Conservation (phyloP, 1,140 invertebrate genomes). For the Dryas iulia region DNA sequence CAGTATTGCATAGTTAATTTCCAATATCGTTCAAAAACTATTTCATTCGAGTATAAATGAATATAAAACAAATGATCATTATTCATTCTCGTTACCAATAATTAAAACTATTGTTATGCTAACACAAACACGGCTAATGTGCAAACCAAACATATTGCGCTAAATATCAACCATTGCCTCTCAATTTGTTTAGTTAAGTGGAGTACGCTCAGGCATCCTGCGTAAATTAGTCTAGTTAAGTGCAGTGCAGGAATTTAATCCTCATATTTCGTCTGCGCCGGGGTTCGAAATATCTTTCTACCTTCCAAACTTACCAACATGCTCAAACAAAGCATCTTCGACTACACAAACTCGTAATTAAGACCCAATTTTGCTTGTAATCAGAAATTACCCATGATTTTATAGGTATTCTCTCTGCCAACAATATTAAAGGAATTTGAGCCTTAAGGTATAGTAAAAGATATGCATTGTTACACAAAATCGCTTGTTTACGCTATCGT, state of each 20-base stretch:
- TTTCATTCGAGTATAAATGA: neutral
- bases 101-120: slow-evolving; percentile 8
- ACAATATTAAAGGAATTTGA: slow-evolving; percentile 26
- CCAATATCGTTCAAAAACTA: neutral
- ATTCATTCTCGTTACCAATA: neutral
- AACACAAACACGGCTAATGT: slow-evolving; percentile 16
- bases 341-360: slow-evolving; percentile 39
- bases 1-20: neutral
- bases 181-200: slow-evolving; percentile 75
- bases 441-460: slow-evolving; percentile 19
- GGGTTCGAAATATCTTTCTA: slow-evolving; percentile 72
- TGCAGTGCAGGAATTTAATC: slow-evolving; percentile 77
- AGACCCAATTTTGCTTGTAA: slow-evolving; percentile 36
- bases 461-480: neutral
- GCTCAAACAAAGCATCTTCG: slow-evolving; percentile 37
- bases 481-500: slow-evolving; percentile 7
- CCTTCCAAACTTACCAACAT: slow-evolving; percentile 49
- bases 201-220: slow-evolving; percentile 55
- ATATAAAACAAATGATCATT: neutral
- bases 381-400: slow-evolving; percentile 14
- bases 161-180: slow-evolving; percentile 65
- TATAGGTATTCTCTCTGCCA: slow-evolving; percentile 13
- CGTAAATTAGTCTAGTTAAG: slow-evolving; percentile 77
- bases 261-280: slow-evolving; percentile 76
- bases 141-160: slow-evolving; percentile 48